Evolutionary conservation across 92 coral and sea anemone genomes (phyloP), one percentile per base, ranked within the genome.

Genomic region (Phymanthus crucifer): DNA sequence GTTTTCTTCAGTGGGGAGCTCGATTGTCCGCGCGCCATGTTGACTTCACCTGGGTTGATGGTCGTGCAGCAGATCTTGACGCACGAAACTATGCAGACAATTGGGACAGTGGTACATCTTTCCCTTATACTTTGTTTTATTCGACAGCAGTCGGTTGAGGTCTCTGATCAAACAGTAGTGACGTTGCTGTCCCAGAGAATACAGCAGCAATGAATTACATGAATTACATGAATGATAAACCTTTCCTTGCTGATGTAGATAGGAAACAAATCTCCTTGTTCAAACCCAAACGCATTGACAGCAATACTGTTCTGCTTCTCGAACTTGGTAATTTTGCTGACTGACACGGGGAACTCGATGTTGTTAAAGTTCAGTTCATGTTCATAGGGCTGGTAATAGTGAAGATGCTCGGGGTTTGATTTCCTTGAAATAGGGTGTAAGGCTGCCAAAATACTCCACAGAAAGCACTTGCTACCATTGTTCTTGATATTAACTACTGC

Each of bases 1-100:
- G 70, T 83, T 45, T 6, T 78, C 86, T 17, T 74, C 87, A 26
- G 21, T 58, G 0, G 90, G n/a, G n/a, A n/a, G n/a, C n/a, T n/a
- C n/a, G n/a, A n/a, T n/a, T n/a, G n/a, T n/a, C n/a, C n/a, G n/a
- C n/a, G n/a, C n/a, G n/a, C n/a, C n/a, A n/a, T n/a, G n/a, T n/a
- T n/a, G n/a, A n/a, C n/a, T n/a, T n/a, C 91, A 87, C 27, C 50
- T 73, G 19, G 85, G 90, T 32, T 86, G 72, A 31, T 90, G 93
- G 23, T 83, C 86, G 5, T 78, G 37, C 8, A 90, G 72, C 0
- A 83, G 86, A 23, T 83, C 86, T 66, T 78, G 47, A 12, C 89
- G 78, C 14, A 38, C 50, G 27, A 87, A 87, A 1, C 91, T 88
- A 24, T 83, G 85, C 11, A 83, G 76, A 29, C 92, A 88, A 40